Evolutionary conservation across 2,888 invertebrate genomes (phyloP).

Genomic region (Cryptosula pallasiana): DNA sequence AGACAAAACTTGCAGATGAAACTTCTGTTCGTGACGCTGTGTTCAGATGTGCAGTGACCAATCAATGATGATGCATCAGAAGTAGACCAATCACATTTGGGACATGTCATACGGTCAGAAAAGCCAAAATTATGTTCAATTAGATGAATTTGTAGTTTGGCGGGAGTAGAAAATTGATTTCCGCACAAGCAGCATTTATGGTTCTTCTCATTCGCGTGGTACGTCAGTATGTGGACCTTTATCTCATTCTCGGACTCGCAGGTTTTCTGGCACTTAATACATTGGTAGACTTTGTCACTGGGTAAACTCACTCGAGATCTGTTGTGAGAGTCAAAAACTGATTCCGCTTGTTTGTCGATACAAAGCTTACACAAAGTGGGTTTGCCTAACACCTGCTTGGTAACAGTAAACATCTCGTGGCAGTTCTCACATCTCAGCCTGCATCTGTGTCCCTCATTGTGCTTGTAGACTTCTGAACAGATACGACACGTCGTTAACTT

Average conservation of each 20-base stretch:
- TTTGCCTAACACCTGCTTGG: not conserved
- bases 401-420: not conserved
- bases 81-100: constrained; percentile 80
- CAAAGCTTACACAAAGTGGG: constrained; percentile 3
- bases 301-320: not conserved
- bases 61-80: constrained; percentile 76
- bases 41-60: constrained; percentile 70
- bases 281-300: constrained; percentile 56
- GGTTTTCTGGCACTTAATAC: constrained; percentile 65
- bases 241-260: constrained; percentile 64
- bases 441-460: not conserved
- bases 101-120: constrained; percentile 75
- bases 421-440: not conserved
- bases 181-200: constrained; percentile 74
- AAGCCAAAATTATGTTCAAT: constrained; percentile 90
- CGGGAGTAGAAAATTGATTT: constrained; percentile 67
- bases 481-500: not conserved
- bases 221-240: constrained; percentile 59
- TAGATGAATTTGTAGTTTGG: constrained; percentile 77
- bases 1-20: constrained; percentile 78
- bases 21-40: constrained; percentile 72
- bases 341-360: not conserved
- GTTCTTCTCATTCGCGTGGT: constrained; percentile 59
- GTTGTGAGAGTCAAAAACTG: not conserved
- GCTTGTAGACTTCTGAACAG: not conserved